Percentiles rank a stretch among this genome's conserved stretches.
These are phyloP conservation scores for Drosophila subpulchrella DNA, from an alignment of 1,140 invertebrate genomes.

Conservation along the genomic window DNA sequence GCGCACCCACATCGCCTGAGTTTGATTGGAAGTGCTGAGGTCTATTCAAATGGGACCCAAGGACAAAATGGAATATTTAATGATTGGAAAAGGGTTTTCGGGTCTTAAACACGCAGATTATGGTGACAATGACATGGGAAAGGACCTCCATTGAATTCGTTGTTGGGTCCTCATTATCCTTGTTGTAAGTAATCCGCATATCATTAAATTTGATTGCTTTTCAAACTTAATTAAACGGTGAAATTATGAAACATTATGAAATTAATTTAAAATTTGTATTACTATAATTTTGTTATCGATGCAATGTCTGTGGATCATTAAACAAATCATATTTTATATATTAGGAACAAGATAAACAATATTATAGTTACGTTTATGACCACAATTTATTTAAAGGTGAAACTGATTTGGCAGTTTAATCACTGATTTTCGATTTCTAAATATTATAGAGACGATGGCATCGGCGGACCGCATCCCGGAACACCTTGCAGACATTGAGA, in stretches of 20 bases:
- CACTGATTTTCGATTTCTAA: slow-evolving; percentile 85
- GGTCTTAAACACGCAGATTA: slow-evolving; percentile 29
- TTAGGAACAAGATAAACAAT: too few species aligned
- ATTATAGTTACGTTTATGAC: not conserved
- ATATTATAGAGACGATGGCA: slow-evolving; percentile 87
- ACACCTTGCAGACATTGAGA: slow-evolving; percentile 93
- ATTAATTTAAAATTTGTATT: too few species aligned
- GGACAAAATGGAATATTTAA: slow-evolving; percentile 22
- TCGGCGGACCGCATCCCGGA: slow-evolving; percentile 95
- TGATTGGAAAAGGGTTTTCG: slow-evolving; percentile 33
- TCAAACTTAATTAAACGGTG: too few species aligned
- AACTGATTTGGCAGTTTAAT: not conserved
- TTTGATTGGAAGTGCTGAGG: slow-evolving; percentile 19
- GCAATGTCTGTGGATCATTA: too few species aligned
- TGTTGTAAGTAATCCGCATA: slow-evolving; percentile 43
- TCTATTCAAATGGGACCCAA: slow-evolving; percentile 28
- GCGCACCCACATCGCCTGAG: slow-evolving; percentile 39
- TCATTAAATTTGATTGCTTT: too few species aligned
- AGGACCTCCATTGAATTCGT: slow-evolving; percentile 91
- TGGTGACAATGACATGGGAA: slow-evolving; percentile 87
- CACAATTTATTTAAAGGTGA: not conserved
- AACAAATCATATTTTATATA: too few species aligned
- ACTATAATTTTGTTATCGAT: too few species aligned
- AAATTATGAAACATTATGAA: too few species aligned
- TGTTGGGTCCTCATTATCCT: slow-evolving; percentile 92